Evolutionary conservation across 2,888 invertebrate species (phyloP).

Genomic region (Aleiodes leptofemur): DNA sequence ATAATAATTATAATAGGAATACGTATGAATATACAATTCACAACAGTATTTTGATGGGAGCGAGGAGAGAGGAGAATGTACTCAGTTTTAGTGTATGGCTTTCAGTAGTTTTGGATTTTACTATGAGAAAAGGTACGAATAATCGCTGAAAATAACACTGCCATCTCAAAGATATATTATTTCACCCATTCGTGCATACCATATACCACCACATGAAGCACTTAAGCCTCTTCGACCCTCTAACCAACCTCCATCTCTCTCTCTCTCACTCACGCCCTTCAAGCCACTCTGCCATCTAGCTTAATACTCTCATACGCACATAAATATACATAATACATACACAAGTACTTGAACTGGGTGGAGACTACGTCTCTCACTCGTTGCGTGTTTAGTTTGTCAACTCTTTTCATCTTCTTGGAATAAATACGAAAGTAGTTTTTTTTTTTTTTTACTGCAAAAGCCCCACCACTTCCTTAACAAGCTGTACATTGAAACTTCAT

Average conservation of each 20-base stretch:
- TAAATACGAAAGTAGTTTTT: constrained; percentile 52
- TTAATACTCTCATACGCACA: constrained; percentile 36
- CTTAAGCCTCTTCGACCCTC: constrained; percentile 46
- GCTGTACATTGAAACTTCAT: constrained; percentile 40
- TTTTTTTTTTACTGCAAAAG: neutral
- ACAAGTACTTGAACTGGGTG: constrained; percentile 24
- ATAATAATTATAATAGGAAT: neutral
- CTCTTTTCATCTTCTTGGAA: constrained; percentile 66
- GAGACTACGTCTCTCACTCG: constrained; percentile 34
- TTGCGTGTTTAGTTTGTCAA: constrained; percentile 34
- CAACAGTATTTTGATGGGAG: constrained; percentile 14
- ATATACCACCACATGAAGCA: constrained; percentile 45
- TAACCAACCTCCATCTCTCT: constrained; percentile 9
- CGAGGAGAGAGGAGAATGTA: neutral
- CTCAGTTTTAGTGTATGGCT: too few relatives aligned
- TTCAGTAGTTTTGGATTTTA: constrained; percentile 12
- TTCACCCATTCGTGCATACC: constrained; percentile 47
- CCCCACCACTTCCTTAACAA: constrained; percentile 37
- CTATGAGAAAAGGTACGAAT: constrained; percentile 37
- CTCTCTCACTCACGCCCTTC: constrained; percentile 27
- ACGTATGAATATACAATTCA: constrained; percentile 4
- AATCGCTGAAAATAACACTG: constrained; percentile 48
- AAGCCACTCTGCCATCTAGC: constrained; percentile 14
- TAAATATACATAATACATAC: constrained; percentile 41
- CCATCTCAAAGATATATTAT: constrained; percentile 51